phyloP scores from a whole-genome alignment of 2,888 invertebrate genomes.

The Camponotus fellah region DNA sequence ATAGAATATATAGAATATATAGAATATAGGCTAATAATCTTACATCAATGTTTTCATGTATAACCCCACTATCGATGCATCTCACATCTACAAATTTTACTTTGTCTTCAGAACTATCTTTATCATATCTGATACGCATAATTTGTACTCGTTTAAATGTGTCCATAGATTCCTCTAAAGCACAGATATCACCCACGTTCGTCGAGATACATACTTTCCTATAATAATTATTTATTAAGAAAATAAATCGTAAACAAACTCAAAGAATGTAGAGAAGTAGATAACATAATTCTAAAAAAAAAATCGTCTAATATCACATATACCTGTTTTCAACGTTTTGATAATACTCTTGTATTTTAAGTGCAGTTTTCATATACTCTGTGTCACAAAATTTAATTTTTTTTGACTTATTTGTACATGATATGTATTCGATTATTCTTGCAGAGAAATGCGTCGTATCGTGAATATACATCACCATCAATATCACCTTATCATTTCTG shows the following conservation, averaged over 20 bases:
- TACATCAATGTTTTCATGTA: constrained; percentile 66
- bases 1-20: too few relatives aligned
- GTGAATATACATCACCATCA: constrained; percentile 84
- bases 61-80: constrained; percentile 89
- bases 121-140: constrained; percentile 84
- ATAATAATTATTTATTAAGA: constrained; percentile 5
- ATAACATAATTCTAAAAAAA: constrained; percentile 8
- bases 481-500: constrained; percentile 80
- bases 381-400: constrained; percentile 68
- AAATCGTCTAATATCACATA: neutral
- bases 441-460: constrained; percentile 89
- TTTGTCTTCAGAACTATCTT: constrained; percentile 72
- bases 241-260: constrained; percentile 4
- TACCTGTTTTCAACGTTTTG: constrained; percentile 77
- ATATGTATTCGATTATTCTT: constrained; percentile 86
- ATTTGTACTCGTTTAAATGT: constrained; percentile 88
- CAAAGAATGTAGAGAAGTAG: neutral
- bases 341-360: constrained; percentile 77
- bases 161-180: constrained; percentile 86
- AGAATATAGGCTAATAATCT: constrained; percentile 30
- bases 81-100: constrained; percentile 86
- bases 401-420: constrained; percentile 69
- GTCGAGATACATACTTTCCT: constrained; percentile 69
- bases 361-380: constrained; percentile 72
- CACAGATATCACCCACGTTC: constrained; percentile 88